phyloP scores from a whole-genome alignment of 2,113 vertebrate genomes.

The Ailurus styani region DNA sequence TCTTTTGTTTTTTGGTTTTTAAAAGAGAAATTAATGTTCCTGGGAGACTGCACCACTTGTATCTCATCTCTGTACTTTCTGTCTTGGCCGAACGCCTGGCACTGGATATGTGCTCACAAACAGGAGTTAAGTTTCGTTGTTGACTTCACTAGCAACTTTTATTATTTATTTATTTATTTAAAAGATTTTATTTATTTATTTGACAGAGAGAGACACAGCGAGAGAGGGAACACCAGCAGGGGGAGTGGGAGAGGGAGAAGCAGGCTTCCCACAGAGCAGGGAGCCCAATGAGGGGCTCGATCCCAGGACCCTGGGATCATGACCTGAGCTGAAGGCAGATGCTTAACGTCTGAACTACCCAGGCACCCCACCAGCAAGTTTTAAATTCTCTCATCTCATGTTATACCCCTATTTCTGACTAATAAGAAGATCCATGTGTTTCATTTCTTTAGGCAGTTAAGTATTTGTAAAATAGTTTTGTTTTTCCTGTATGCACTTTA shows the following conservation, averaged over 20 bases:
- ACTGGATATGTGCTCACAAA: background rate
- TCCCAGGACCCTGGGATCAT: no score
- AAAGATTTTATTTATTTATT: no score
- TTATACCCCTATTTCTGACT: background rate
- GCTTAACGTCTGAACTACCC: no score
- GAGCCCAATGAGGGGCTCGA: no score
- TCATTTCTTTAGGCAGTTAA: background rate
- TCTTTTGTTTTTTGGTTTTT: background rate
- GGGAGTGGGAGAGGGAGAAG: no score
- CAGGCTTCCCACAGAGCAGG: no score
- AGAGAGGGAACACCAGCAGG: no score
- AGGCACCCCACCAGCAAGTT: background rate
- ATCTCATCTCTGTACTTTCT: background rate
- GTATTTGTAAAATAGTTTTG: background rate
- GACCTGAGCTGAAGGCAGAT: no score
- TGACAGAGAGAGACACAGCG: no score
- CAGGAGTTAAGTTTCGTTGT: background rate
- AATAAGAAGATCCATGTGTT: background rate
- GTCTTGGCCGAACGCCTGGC: background rate
- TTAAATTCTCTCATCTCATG: background rate
- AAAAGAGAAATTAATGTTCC: background rate
- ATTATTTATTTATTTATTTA: no score
- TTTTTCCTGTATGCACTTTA: background rate
- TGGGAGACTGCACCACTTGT: background rate
- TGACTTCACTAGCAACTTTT: background rate